Conservation (phyloP, 2,888 invertebrate species). For the Atherix ibis region DNA sequence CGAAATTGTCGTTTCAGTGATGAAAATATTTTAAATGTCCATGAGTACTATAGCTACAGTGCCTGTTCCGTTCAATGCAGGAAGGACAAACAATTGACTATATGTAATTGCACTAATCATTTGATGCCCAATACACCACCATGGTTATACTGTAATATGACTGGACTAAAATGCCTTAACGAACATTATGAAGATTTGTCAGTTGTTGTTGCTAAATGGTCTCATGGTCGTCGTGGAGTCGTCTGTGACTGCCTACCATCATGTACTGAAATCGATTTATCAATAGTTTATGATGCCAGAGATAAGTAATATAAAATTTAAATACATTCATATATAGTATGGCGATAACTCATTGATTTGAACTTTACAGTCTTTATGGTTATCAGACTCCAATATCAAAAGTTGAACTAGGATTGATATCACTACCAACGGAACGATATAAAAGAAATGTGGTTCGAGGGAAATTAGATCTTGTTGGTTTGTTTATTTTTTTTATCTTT, state of each 20-base stretch:
- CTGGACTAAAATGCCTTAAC: slow-evolving; percentile 49
- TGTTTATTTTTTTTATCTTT: too few species aligned
- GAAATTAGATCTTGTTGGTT: slow-evolving; percentile 56
- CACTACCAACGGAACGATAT: slow-evolving; percentile 52
- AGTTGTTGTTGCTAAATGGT: slow-evolving; percentile 50
- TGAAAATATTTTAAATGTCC: slow-evolving; percentile 45
- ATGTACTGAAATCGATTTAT: slow-evolving; percentile 54
- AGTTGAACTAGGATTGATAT: slow-evolving; percentile 45
- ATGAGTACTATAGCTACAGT: slow-evolving; percentile 53
- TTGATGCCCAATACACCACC: slow-evolving; percentile 43
- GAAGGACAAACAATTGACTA: slow-evolving; percentile 41
- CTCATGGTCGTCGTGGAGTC: slow-evolving; percentile 40
- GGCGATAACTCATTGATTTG: not conserved
- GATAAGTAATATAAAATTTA: slow-evolving; percentile 17
- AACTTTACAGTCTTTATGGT: slow-evolving; percentile 18
- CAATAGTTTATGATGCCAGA: slow-evolving; percentile 37
- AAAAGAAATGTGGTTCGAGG: slow-evolving; percentile 58
- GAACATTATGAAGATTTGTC: slow-evolving; percentile 42
- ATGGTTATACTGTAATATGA: slow-evolving; percentile 41
- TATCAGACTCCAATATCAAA: slow-evolving; percentile 25
- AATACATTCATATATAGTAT: not conserved
- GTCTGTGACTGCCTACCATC: slow-evolving; percentile 53
- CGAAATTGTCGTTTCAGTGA: slow-evolving; percentile 54
- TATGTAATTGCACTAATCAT: slow-evolving; percentile 54
- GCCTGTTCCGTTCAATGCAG: slow-evolving; percentile 57